A percentile compares a stretch with the other conserved stretches of the same genome.
These are phyloP conservation scores for Halcyon smyrnensis DNA, from an alignment of 2,797 vertebrate genomes.

Conservation along the genomic window DNA sequence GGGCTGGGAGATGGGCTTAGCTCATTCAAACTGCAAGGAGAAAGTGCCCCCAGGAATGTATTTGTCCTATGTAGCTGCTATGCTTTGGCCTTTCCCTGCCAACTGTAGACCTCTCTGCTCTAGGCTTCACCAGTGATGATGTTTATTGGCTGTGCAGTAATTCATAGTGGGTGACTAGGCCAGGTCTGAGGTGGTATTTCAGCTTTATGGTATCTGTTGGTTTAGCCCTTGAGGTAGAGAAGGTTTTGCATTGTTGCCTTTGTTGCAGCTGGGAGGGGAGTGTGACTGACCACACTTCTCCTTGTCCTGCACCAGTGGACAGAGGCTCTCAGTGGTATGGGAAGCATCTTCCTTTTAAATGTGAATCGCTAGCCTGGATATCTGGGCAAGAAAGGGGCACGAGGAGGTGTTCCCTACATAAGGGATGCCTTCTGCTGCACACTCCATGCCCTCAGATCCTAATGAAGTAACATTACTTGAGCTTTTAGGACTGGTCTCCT, in stretches of 20 bases:
- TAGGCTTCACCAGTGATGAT: fast-evolving
- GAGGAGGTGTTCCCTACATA: not conserved
- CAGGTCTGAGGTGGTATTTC: not conserved
- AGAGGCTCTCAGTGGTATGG: constrained; percentile 3
- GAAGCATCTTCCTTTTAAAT: constrained; percentile 61
- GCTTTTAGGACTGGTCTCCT: constrained; percentile 47
- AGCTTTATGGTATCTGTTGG: not conserved
- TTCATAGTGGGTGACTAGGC: not conserved
- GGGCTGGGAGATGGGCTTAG: not conserved
- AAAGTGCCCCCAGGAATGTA: not conserved
- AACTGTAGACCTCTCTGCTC: not conserved
- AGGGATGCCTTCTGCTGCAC: constrained; percentile 2
- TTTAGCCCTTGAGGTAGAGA: not conserved
- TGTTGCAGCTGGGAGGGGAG: not conserved
- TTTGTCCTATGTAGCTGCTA: not conserved
- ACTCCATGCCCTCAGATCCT: not conserved
- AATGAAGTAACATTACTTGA: constrained; percentile 65
- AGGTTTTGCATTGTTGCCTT: not conserved
- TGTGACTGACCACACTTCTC: not conserved
- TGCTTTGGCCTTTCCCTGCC: not conserved
- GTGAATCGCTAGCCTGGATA: constrained; percentile 48
- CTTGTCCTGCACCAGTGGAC: not conserved
- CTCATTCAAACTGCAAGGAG: not conserved
- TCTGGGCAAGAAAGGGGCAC: not conserved
- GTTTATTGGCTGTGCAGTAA: not conserved